Base-by-base conservation (phyloP, 2,113 vertebrate species). In the Festucalex cinctus region DNA sequence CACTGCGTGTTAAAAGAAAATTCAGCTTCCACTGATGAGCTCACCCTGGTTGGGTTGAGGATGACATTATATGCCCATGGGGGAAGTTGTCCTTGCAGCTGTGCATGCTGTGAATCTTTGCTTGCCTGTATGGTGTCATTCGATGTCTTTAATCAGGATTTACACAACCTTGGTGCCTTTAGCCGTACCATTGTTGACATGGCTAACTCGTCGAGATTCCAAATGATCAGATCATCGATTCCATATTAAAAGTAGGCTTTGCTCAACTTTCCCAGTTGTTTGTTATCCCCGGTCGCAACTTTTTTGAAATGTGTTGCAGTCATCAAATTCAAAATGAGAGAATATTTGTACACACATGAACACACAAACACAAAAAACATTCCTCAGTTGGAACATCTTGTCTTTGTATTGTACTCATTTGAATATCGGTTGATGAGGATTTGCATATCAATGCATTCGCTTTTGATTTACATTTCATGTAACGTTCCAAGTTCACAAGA, bases 161-260 rank as follows among this genome's bases (percentile, higher is more conserved):
- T 37, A 4, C 65, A 69, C 65, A 76, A 78, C 68, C 75, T 46
- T 26, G 67, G 32, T 49, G 35, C 68, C 77, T 73, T 75, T 76
- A 83, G 74, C 78, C 67, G 58, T 41, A 58, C 59, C 70, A 54
- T 73, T 2, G 87, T 84, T 80, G 86, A 76, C 85, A 88, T 83
- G 72, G 83, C 70, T 88, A 90, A 85, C 78, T 59, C 78, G 51
- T 73, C 41, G 70, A 67, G 66, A 70, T 66, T 32, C 71, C 54
- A 54, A 61, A 71, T 65, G 57, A 70, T 76, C 73, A 77, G 75
- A 84, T 89, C 84, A 83, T 79, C 82, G 82, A 32, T 39, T 69
- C 73, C 80, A 68, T 69, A 73, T 78, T 66, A 63, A 81, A 76
- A 69, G 74, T 63, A 22, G 58, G 64, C 36, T 75, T 75, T 51